Evolutionary conservation across 2,888 invertebrate genomes (phyloP), one percentile per base, ranked within the genome.

Genomic region (Drosophila engyochracea): DNA sequence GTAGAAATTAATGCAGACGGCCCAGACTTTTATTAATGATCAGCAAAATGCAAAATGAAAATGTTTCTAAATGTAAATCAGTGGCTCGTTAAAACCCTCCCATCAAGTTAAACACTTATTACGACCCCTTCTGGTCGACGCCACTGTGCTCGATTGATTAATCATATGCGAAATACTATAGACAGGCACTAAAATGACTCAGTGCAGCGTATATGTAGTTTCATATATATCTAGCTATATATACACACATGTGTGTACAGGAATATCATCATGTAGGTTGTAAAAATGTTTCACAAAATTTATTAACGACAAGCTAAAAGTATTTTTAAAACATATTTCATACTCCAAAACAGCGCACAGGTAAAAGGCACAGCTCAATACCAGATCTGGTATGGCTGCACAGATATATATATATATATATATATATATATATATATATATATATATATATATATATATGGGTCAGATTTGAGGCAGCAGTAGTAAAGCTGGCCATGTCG

Each of bases 11-110:
- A 71, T 76, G 54, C 64, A 74, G 79, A 79, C 86, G 75, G 67
- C 88, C 88, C 83, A 90, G 85, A 90, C 88, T 85, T 81, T 86
- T 86, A 88, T 85, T 86, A 86, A 86, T 86, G 85, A 86, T 87
- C 75, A 85, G 85, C 85, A 88, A 82, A 89, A 87, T 82, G 66
- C 60, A 52, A 78, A 89, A 82, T 80, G 58, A 74, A 85, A 90
- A 85, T 85, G 61, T 76, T 89, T 65, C 31, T 64, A 39, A 51
- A 53, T 41, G n/a, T 47, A 53, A 58, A 14, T 10, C 78, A 77
- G 60, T 30, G 76, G 61, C 69, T 39, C 74, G 12, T 22, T 31
- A 5, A 22, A n/a, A 1, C 16, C 67, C 49, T 41, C 51, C 60
- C 31, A 12, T 28, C 14, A n/a, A 2, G n/a, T 35, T 37, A 2